Evolutionary conservation across 2,888 invertebrate species (phyloP), one percentile per base, ranked within the genome.

Genomic region (Acronicta aceris): DNA sequence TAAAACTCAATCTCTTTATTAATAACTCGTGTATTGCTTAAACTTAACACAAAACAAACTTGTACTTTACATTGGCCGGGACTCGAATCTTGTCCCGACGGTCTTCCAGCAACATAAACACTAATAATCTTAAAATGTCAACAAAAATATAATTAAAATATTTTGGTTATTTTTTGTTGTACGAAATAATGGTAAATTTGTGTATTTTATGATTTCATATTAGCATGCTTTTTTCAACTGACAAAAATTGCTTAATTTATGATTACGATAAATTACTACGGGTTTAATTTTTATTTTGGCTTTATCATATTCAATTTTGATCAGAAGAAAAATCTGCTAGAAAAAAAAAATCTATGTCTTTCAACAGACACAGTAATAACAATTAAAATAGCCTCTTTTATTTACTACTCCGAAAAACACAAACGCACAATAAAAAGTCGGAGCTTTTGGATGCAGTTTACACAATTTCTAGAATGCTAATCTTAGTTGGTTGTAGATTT

Each of bases 31-130:
- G 16, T 82, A 81, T 74, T 81, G 59, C 64, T 81, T 73, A 71
- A 78, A 69, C 73, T 75, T 76, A 76, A 58, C 70, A 76, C 62
- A 76, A 74, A 74, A 80, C 71, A 75, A 77, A 65, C 63, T 78
- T 81, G 79, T 80, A 79, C 76, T 79, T 73, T 54, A 63, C 61
- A 64, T 55, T 49, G 41, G 47, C 52, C 53, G 56, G 60, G 49
- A 60, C 30, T 49, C 41, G 51, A 69, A 65, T 56, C 43, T 10
- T 47, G 40, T 53, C 48, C 38, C 59, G 43, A 47, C 41, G 40
- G 42, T 43, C 48, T 41, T 30, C 17, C 43, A 61, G 41, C 46
- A 43, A 30, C 42, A 47, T 60, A 56, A 71, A 63, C 60, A 65
- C 60, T 54, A 74, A 73, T 64, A 73, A 21, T 21, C 21, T 21